Evolutionary conservation across 1,140 invertebrate species (phyloP), one percentile per base, ranked within the genome.

Genomic region (Teleogryllus occipitalis): DNA sequence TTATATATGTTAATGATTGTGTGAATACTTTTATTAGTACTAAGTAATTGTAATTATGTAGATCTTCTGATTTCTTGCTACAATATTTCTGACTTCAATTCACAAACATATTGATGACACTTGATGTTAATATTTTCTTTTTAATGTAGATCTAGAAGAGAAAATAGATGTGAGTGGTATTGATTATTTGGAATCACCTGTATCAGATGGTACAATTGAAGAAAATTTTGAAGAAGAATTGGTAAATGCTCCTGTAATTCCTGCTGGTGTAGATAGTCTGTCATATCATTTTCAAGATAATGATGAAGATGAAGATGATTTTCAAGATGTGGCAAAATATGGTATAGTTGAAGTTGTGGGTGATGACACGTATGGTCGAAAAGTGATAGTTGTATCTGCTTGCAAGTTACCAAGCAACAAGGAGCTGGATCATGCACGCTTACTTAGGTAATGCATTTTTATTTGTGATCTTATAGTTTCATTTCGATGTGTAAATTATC

Each of bases 321-420:
- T 90, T 85, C 88, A 90, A 47, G 95, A 97, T 85, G 92, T 97
- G 81, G 90, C 93, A 47, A 90, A 91, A 81, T 92, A 94, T 83
- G 94, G 94, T 8, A 93, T 97, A 80, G 92, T 98, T 8, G 96
- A 97, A 87, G 94, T 97, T 8, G 94, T 95, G 47, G 96, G 96
- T 80, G 96, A 98, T 87, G 97, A 98, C 87, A 90, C 91, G 48
- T 93, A 90, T 83, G 97, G 97, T 39, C 90, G 97, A 81, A 96
- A 97, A 87, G 93, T 98, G 76, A 98, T 99, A 85, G 95, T 97
- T 74, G 94, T 99, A 77, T 98, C 96, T 78, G 96, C 97, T 21
- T 98, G 96, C 84, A 92, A 95, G 84, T 90, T 99, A 83, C 97
- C 97, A n/a, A 91, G 92, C 75, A 95, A 93, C 84, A 93, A 93